Conservation (phyloP, 2,888 invertebrate genomes). For the Synergus laeviventris region DNA sequence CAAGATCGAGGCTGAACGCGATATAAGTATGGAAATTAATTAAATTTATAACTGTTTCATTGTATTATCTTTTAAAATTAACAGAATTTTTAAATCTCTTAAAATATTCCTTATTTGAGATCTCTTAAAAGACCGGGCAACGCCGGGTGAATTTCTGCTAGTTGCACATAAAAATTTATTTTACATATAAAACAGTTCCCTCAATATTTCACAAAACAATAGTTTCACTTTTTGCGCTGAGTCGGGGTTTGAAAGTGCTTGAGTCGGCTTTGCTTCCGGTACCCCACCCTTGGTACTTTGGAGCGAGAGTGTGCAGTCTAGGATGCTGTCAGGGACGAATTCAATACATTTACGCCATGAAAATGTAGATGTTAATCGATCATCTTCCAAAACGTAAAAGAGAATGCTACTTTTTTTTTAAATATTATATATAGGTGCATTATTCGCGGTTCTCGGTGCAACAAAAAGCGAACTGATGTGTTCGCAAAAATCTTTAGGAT, state of each 20-base stretch:
- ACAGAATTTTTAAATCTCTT: no score
- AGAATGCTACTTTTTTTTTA: conserved; percentile 19
- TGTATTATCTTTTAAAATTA: no score
- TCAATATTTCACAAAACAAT: conserved; percentile 6
- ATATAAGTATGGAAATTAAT: no score
- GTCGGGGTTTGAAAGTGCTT: conserved; percentile 24
- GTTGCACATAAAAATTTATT: background rate
- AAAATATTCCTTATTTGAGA: no score
- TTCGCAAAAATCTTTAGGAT: conserved; percentile 8
- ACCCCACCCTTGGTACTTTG: conserved; percentile 52
- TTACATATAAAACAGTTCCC: background rate
- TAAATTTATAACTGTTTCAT: no score
- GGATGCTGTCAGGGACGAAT: conserved; percentile 29
- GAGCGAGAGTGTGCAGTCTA: conserved; percentile 33
- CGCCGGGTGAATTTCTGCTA: no score
- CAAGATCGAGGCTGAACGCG: no score
- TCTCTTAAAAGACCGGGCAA: no score
- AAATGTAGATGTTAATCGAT: conserved; percentile 30
- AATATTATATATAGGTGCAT: no score
- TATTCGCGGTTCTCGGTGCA: background rate
- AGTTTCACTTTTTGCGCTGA: conserved; percentile 21
- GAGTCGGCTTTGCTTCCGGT: conserved; percentile 56
- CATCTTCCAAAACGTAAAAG: conserved; percentile 21
- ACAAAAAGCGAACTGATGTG: background rate
- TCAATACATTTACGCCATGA: conserved; percentile 23